A percentile compares a stretch with the other conserved stretches of the same genome.
Conservation (phyloP, 2,888 invertebrate species). For the Bellardia bayeri region DNA sequence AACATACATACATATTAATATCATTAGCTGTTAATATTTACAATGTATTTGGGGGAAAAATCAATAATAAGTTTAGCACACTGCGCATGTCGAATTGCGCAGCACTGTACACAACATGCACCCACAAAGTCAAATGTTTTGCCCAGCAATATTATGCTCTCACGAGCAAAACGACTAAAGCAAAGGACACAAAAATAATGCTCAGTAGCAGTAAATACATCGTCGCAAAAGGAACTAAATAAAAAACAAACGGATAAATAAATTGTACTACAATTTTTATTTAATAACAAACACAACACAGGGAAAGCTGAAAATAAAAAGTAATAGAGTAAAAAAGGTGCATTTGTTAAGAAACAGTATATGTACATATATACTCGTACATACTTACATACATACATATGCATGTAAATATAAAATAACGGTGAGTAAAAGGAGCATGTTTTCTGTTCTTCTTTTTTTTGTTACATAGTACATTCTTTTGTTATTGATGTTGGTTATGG, state of each 20-base stretch:
- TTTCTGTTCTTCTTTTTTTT: background rate
- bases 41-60: conserved; percentile 42
- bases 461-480: conserved; percentile 4
- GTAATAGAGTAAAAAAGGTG: conserved; percentile 1
- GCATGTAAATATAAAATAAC: conserved; percentile 1
- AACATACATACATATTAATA: no score
- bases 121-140: conserved; percentile 67
- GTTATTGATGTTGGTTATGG: conserved; percentile 29
- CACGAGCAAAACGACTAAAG: conserved; percentile 42
- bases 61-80: conserved; percentile 65
- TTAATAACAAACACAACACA: conserved; percentile 4
- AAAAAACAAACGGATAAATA: conserved; percentile 56
- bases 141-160: conserved; percentile 39
- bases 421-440: conserved; percentile 42
- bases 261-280: conserved; percentile 18
- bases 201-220: conserved; percentile 69
- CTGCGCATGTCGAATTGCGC: conserved; percentile 77
- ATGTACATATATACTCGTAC: no score
- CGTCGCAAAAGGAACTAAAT: conserved; percentile 71
- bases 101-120: conserved; percentile 62
- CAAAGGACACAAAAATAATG: conserved; percentile 61
- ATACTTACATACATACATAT: background rate
- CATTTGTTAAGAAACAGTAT: conserved; percentile 7
- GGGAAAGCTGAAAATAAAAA: background rate
- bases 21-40: background rate